phyloP scores from a whole-genome alignment of 2,888 invertebrate species.

The Dyspetes luteomarginatus region DNA sequence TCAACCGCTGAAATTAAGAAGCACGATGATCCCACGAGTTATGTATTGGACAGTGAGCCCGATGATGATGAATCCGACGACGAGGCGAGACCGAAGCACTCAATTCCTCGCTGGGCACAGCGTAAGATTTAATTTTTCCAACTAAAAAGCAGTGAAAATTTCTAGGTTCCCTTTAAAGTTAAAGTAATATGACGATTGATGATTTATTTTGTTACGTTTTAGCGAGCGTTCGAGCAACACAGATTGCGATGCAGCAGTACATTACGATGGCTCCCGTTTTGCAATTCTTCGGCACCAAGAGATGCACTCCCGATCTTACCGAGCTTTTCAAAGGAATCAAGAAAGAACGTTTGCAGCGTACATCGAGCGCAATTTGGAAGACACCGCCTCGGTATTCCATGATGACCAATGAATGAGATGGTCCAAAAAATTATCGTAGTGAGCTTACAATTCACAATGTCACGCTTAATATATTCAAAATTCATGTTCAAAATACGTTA shows the following conservation, averaged over 20 bases:
- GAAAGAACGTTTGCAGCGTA: slow-evolving; percentile 87
- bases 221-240: slow-evolving; percentile 83
- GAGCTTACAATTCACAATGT: slow-evolving; percentile 10
- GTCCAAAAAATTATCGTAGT: not conserved
- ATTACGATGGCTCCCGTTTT: slow-evolving; percentile 84
- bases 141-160: not conserved
- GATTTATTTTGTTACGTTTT: slow-evolving; percentile 1
- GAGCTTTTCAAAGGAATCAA: slow-evolving; percentile 89
- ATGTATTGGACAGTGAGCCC: slow-evolving; percentile 80
- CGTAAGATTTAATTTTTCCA: slow-evolving; percentile 67
- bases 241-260: slow-evolving; percentile 84
- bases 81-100: slow-evolving; percentile 78
- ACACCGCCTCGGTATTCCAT: slow-evolving; percentile 88
- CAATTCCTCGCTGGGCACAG: slow-evolving; percentile 79
- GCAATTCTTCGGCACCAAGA: slow-evolving; percentile 85
- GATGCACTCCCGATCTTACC: slow-evolving; percentile 86
- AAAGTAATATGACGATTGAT: not conserved
- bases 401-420: slow-evolving; percentile 76
- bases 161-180: no score
- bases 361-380: slow-evolving; percentile 91
- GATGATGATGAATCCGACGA: slow-evolving; percentile 80
- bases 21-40: slow-evolving; percentile 70
- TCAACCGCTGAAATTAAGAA: slow-evolving; percentile 64
- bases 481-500: slow-evolving; percentile 16
- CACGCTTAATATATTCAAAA: slow-evolving; percentile 50